A percentile compares a stretch with the other conserved stretches of the same genome.
These are phyloP conservation scores for Phengaris alcon DNA, from an alignment of 2,888 invertebrate genomes.

Conservation along the genomic window DNA sequence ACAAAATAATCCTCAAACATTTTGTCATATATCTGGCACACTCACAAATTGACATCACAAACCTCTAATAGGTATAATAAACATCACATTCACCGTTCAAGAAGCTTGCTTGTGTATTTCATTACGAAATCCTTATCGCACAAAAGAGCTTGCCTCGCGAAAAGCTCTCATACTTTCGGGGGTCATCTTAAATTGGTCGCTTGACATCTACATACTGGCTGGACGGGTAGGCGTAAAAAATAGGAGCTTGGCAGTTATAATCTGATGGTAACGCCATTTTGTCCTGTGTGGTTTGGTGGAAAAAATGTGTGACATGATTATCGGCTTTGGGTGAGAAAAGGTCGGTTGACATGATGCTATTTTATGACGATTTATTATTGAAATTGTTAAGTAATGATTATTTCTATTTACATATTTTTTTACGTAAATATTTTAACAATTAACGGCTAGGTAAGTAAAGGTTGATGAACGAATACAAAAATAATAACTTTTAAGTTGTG, in stretches of 20 bases:
- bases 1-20: slow-evolving; percentile 60
- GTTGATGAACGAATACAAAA: no score
- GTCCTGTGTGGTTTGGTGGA: slow-evolving; percentile 75
- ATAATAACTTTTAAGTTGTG: no score
- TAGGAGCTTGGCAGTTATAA: slow-evolving; percentile 75
- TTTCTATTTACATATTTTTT: neutral
- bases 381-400: neutral
- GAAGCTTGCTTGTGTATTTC: slow-evolving; percentile 75
- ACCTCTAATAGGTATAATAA: slow-evolving; percentile 77
- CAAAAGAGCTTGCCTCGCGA: slow-evolving; percentile 36
- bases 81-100: slow-evolving; percentile 76
- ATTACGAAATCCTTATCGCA: slow-evolving; percentile 57
- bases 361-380: neutral
- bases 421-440: neutral
- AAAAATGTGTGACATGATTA: slow-evolving; percentile 79
- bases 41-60: slow-evolving; percentile 72
- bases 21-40: slow-evolving; percentile 64
- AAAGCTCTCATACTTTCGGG: slow-evolving; percentile 22
- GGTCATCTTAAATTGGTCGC: slow-evolving; percentile 51
- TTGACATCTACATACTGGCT: slow-evolving; percentile 54
- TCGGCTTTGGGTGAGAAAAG: slow-evolving; percentile 60
- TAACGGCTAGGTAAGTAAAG: no score
- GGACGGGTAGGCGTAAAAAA: slow-evolving; percentile 75
- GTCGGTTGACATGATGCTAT: slow-evolving; percentile 49
- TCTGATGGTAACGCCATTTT: slow-evolving; percentile 79